Base-by-base conservation (phyloP, 2,888 invertebrate species). In the Drosophila borealis region DNA sequence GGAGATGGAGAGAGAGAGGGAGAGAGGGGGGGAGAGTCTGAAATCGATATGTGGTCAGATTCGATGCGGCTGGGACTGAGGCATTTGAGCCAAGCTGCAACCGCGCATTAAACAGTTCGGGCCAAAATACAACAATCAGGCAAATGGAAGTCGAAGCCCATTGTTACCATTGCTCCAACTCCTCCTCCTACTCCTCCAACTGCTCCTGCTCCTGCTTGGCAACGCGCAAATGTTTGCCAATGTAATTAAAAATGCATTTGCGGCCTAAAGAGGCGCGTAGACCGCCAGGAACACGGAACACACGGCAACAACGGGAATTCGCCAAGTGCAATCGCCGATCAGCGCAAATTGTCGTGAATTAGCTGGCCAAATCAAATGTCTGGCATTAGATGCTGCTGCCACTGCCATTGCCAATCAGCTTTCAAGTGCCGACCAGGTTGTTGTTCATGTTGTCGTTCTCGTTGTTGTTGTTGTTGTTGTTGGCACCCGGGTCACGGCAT, bases 241-340 rank as follows among this genome's bases (percentile, higher is more conserved):
- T 89, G 89, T 89, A 85, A 85, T 85, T 85, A 85, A 85, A 85
- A 85, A 84, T 73, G 70, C 84, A 85, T 85, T 85, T 89, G 85
- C 57, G 56, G 62, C 62, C 67, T 87, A 81, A 87, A 70, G 81
- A 76, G 74, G 72, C 79, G 77, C 85, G 72, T 84, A 70, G 78
- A 65, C 44, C 17, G 60, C 46, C 48, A 34, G 45, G 25, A 67
- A 55, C 44, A 53, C n/a, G 17, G 17, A 17, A 17, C 17, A 17
- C 17, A 1, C 33, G 25, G 29, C 42, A 21, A 21, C 34, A 68
- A 69, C 70, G 48, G 70, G 53, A 67, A 53, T 64, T 66, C 48
- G 2, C 13, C 48, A 44, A 44, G 42, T 42, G 48, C 68, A 50
- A 60, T 84, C 88, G 68, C 33, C 86, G 86, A 85, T 82, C 80